These are phyloP conservation scores for Hafferia zeledoni DNA, from an alignment of 2,797 vertebrate species.

Conservation along the genomic window DNA sequence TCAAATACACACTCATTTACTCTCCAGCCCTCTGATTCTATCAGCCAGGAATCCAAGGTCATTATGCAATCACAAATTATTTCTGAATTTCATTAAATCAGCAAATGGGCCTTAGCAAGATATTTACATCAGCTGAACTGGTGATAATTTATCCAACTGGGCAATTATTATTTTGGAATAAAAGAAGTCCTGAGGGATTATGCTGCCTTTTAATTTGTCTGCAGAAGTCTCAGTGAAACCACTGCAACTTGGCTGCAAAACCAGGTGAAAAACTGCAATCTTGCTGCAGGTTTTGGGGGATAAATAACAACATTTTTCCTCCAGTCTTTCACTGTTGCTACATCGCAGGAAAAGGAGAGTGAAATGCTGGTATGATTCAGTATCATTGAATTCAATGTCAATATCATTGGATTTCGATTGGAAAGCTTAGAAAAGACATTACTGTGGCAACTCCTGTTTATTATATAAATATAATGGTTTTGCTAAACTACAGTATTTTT, in stretches of 20 bases:
- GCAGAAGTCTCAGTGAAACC: not conserved
- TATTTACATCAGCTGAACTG: slow-evolving; percentile 34
- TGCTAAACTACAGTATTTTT: not conserved
- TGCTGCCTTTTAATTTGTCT: not conserved
- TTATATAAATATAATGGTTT: not conserved
- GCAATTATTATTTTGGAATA: not conserved
- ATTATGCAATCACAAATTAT: slow-evolving; percentile 39
- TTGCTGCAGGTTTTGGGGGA: not conserved
- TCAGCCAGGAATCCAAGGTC: slow-evolving; percentile 51
- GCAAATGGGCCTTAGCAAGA: slow-evolving; percentile 50
- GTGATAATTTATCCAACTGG: slow-evolving; percentile 42
- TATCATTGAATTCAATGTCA: not conserved
- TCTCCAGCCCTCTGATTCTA: slow-evolving; percentile 8
- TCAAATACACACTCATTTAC: slow-evolving; percentile 23
- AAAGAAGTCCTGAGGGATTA: not conserved
- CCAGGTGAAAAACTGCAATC: not conserved
- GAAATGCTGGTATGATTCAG: not conserved
- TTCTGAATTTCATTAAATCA: slow-evolving; percentile 69
- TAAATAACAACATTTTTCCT: not conserved
- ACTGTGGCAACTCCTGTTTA: not conserved
- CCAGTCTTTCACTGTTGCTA: not conserved
- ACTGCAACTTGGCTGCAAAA: not conserved
- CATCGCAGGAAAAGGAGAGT: not conserved
- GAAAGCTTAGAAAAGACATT: not conserved
- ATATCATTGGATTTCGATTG: not conserved